phyloP scores from a whole-genome alignment of 2,888 invertebrate species.

The Hypselothyrea guttata region DNA sequence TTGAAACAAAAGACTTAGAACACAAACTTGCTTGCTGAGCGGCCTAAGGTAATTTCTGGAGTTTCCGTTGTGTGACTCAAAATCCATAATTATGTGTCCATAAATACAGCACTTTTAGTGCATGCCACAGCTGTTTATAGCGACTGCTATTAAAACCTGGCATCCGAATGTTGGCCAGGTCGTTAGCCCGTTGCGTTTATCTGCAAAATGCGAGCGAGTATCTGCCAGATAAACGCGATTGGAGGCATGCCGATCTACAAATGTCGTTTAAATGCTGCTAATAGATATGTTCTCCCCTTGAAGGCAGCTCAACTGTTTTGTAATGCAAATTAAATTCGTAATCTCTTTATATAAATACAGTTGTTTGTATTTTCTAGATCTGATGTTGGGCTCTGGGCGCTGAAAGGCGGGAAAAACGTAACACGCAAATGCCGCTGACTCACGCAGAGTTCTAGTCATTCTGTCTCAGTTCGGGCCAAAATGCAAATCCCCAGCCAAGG shows the following conservation, averaged over 20 bases:
- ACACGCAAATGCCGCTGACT: slow-evolving; percentile 55
- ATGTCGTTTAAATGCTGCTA: slow-evolving; percentile 44
- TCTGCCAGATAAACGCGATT: slow-evolving; percentile 54
- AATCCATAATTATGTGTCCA: slow-evolving; percentile 17
- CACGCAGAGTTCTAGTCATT: slow-evolving; percentile 41
- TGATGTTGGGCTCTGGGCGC: slow-evolving; percentile 3
- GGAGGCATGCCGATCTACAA: slow-evolving; percentile 62
- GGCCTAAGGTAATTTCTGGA: slow-evolving; percentile 20
- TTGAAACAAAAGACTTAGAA: slow-evolving; percentile 72
- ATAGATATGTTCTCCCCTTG: slow-evolving; percentile 30
- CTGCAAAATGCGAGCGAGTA: slow-evolving; percentile 25
- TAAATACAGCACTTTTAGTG: slow-evolving; percentile 21
- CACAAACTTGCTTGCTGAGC: slow-evolving; percentile 56
- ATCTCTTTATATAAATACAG: slow-evolving; percentile 47
- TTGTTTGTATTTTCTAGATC: not conserved
- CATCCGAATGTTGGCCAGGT: slow-evolving; percentile 31
- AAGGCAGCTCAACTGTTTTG: slow-evolving; percentile 36
- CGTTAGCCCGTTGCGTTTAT: slow-evolving; percentile 62
- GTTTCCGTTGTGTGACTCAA: slow-evolving; percentile 29
- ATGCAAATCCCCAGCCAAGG: slow-evolving; percentile 64
- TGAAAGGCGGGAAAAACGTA: slow-evolving; percentile 23
- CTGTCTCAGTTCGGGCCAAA: slow-evolving; percentile 16
- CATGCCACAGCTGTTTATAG: not conserved
- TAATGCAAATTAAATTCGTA: slow-evolving; percentile 67
- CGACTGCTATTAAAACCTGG: slow-evolving; percentile 30